Conservation (phyloP, 2,888 invertebrate species). For the Leptinotarsa peninsularis region DNA sequence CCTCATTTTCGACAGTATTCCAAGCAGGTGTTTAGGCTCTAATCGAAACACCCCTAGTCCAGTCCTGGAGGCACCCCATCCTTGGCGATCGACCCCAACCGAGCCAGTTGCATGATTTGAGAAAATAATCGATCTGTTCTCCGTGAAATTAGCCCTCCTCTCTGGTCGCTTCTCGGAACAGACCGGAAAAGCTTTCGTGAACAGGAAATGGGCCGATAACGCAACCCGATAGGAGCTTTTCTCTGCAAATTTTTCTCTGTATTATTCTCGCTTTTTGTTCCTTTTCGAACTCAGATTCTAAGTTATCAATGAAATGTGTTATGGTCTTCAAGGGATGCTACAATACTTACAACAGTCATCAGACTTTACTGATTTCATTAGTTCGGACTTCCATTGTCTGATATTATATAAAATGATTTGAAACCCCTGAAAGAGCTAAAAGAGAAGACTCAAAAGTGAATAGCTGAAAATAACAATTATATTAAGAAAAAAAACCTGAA, state of each 20-base stretch:
- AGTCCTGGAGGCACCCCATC: conserved; percentile 21
- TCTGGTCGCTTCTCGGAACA: conserved; percentile 47
- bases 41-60: conserved; percentile 14
- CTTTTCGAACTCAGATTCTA: neutral
- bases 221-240: conserved; percentile 42
- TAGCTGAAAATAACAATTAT: too few species aligned
- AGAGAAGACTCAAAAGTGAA: too few species aligned
- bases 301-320: too few species aligned
- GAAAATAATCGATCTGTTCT: conserved; percentile 59
- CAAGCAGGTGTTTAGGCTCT: too few species aligned
- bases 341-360: neutral
- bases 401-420: too few species aligned
- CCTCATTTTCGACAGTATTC: too few species aligned
- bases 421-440: too few species aligned
- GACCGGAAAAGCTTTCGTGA: conserved; percentile 51
- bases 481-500: too few species aligned
- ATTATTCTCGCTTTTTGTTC: neutral
- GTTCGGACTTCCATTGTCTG: too few species aligned
- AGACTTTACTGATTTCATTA: too few species aligned
- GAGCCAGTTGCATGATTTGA: conserved; percentile 67
- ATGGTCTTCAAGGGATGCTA: too few species aligned
- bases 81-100: conserved; percentile 20
- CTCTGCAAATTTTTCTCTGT: conserved; percentile 42
- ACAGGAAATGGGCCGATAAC: conserved; percentile 50
- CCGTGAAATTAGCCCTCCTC: conserved; percentile 47